A percentile compares a stretch with the other conserved stretches of the same genome.
phyloP scores from a whole-genome alignment of 2,797 vertebrate species.

The Muscicapa striata region DNA sequence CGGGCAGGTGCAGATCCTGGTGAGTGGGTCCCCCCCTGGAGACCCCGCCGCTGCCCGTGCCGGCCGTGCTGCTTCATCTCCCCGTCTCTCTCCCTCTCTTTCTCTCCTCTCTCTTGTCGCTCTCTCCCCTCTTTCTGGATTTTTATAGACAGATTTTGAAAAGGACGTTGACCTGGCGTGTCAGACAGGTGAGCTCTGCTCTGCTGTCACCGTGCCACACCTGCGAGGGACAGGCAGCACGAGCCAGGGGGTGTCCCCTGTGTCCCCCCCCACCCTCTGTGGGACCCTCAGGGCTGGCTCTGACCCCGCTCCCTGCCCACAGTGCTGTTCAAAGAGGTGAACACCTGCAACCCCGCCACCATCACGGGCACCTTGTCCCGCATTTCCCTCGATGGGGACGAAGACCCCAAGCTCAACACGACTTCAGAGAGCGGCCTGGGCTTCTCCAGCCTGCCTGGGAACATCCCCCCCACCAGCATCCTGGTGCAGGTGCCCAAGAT shows the following conservation, averaged over 20 bases:
- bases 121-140: slow-evolving; percentile 67
- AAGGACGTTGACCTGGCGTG: slow-evolving; percentile 99
- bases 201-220: rapidly evolving
- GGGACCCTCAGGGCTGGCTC: not conserved
- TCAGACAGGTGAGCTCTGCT: slow-evolving; percentile 90
- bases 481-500: slow-evolving; percentile 91
- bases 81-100: slow-evolving; percentile 22
- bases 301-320: not conserved
- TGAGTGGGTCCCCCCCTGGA: slow-evolving; percentile 80
- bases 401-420: slow-evolving; percentile 92
- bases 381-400: slow-evolving; percentile 95
- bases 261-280: not conserved
- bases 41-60: not conserved
- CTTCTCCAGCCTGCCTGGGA: slow-evolving; percentile 93
- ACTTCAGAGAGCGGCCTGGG: slow-evolving; percentile 87
- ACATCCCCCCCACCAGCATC: slow-evolving; percentile 88
- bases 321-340: slow-evolving; percentile 99
- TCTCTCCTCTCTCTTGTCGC: slow-evolving; percentile 2
- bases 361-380: slow-evolving; percentile 96
- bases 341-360: slow-evolving; percentile 96
- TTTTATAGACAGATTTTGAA: slow-evolving; percentile 97
- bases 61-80: slow-evolving; percentile 60
- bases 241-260: rapidly evolving
- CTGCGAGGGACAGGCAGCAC: not conserved
- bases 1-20: slow-evolving; percentile 99